A percentile compares a stretch with the other conserved stretches of the same genome.
Conservation (phyloP, 1,140 invertebrate genomes). For the Sycophila sp. region DNA sequence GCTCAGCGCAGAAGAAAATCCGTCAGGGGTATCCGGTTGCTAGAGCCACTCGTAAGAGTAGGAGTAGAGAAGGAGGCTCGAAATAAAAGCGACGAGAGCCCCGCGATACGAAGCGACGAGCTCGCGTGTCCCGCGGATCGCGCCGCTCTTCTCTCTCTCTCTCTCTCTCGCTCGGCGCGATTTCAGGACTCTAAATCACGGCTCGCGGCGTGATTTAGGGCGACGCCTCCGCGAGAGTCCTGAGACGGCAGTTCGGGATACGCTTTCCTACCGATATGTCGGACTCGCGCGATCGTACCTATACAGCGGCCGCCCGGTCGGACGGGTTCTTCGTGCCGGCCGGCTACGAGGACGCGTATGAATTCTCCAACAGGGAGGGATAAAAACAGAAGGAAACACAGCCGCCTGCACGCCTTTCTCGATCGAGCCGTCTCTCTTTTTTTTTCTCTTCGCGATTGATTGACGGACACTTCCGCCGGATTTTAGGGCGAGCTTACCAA, state of each 20-base stretch:
- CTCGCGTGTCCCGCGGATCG: neutral
- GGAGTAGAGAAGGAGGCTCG: no score
- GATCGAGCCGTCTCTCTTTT: no score
- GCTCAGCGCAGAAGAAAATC: no score
- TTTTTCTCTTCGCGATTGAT: no score
- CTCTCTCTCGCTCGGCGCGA: neutral
- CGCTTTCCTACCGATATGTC: neutral
- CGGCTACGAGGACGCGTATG: neutral
- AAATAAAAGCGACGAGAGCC: no score
- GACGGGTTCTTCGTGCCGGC: no score
- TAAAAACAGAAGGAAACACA: neutral
- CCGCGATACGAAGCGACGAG: no score
- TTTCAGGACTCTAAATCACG: conserved; percentile 18
- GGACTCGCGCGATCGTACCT: neutral
- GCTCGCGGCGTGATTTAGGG: conserved; percentile 18
- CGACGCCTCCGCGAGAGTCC: conserved; percentile 10
- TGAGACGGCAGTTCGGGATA: neutral
- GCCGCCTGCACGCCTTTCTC: no score
- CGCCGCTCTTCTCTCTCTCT: neutral
- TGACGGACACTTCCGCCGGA: no score
- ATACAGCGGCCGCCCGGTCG: neutral
- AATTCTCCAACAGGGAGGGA: neutral
- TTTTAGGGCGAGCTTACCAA: no score
- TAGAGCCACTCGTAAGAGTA: no score
- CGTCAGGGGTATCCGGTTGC: no score